Percentiles rank a stretch among this genome's conserved stretches.
These are phyloP conservation scores for Heliconius cydno DNA, from an alignment of 2,888 invertebrate genomes.

Conservation along the genomic window DNA sequence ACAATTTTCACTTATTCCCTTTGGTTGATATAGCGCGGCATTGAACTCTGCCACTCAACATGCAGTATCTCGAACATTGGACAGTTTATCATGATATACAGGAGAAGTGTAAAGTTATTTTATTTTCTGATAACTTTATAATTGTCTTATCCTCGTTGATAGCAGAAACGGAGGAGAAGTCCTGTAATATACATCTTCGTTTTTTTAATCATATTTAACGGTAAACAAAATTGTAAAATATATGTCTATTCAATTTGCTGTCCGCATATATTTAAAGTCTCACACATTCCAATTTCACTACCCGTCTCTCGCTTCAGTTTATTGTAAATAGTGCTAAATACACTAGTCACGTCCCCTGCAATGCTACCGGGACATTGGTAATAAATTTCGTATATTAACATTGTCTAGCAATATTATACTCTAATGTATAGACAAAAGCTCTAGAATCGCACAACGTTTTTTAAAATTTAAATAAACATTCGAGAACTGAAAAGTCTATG, in stretches of 20 bases:
- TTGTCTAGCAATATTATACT: slow-evolving; percentile 10
- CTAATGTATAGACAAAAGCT: slow-evolving; percentile 16
- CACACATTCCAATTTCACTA: not conserved
- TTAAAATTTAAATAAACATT: slow-evolving; percentile 52
- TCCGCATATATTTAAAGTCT: not conserved
- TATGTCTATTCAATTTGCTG: not conserved
- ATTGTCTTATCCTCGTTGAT: too few species aligned
- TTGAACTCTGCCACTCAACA: not conserved
- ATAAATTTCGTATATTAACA: slow-evolving; percentile 34
- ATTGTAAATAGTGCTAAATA: slow-evolving; percentile 31
- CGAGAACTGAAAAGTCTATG: slow-evolving; percentile 58
- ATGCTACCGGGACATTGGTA: slow-evolving; percentile 20
- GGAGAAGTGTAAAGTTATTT: not conserved
- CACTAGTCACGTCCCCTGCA: slow-evolving; percentile 25
- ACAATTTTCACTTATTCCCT: not conserved
- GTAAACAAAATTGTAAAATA: not conserved
- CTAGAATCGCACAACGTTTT: slow-evolving; percentile 13
- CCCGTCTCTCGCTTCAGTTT: slow-evolving; percentile 10
- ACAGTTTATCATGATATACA: not conserved
- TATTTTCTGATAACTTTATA: too few species aligned
- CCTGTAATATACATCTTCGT: too few species aligned
- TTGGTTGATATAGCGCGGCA: not conserved
- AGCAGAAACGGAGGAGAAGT: too few species aligned
- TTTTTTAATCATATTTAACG: not conserved
- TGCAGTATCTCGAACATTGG: not conserved